Evolutionary conservation across 2,888 invertebrate genomes (phyloP), one percentile per base, ranked within the genome.

Genomic region (Balanococcus diminutus): DNA sequence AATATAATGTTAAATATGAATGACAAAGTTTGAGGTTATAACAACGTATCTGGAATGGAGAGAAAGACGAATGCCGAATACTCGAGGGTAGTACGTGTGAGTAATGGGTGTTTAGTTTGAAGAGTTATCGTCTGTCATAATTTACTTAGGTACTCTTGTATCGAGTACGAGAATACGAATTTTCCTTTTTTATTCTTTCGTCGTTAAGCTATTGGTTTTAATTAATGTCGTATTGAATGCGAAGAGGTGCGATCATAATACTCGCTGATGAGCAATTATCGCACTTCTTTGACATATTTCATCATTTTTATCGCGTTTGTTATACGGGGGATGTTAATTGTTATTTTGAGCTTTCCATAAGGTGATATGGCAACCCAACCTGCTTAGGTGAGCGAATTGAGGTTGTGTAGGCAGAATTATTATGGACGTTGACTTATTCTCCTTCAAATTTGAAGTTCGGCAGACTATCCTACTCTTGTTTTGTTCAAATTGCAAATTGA

Each of bases 1-100:
- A 22, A 1, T 42, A n/a, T 56, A 56, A 56, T 56, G 56, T 22
- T 56, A 56, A 36, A 28, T 79, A 36, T 79, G 75, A 79, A 36
- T 79, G 75, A 79, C 75, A 79, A 79, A 79, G 31, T 79, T 79
- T 22, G 75, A 79, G 75, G 28, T 79, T 79, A 32, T 67, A n/a
- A 16, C 28, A 67, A 25, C 25, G 25, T n/a, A n/a, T n/a, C n/a
- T n/a, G n/a, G 22, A 2, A 22, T 22, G 32, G 16, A 79, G 75
- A 67, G 36, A 36, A n/a, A 36, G 75, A 67, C 75, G 75, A n/a
- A 36, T 79, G 14, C 72, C 2, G 25, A 79, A 79, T 61, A 61
- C n/a, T 67, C 67, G 28, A 28, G 9, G n/a, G 31, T 72, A 79
- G 28, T 36, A 79, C 75, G 75, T 79, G 36, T 36, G 75, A 79